Base-by-base conservation (phyloP, 2,888 invertebrate species). In the Alcis repandata region DNA sequence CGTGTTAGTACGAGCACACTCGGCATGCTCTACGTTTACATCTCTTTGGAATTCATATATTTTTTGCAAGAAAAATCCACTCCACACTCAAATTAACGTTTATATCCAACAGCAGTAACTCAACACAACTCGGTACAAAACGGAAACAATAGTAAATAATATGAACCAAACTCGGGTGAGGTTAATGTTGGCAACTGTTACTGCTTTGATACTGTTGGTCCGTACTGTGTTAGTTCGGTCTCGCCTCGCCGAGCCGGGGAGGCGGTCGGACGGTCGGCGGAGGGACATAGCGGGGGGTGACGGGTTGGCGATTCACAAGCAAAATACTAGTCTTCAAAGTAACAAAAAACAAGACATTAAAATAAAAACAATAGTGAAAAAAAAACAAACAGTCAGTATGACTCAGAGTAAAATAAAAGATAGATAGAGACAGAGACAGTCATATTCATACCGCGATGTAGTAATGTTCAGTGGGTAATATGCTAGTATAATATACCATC, bases 381-480 rank as follows among this genome's bases (percentile, higher is more conserved):
- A 57, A 90, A 92, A 91, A 84, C 93, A 93, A 93, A 93, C 93
- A 93, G 93, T 92, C 93, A 93, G 92, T 93, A 93, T 93, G 93
- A 93, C 92, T 92, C 57, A 89, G 84, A 88, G 86, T 84, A 75
- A 79, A 87, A 92, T 88, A 82, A 90, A 91, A 81, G 89, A 91
- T 88, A 92, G 91, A 90, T 67, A 89, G 84, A 91, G 83, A 87
- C 69, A 89, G 87, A 88, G 83, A 89, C 76, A 91, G 90, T 88
- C 89, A 91, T 91, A 91, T 91, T 88, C 87, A 89, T 91, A 90
- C 84, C 90, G 89, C 90, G 84, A 83, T 90, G 91, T 91, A 80
- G 86, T 86, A 67, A 86, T 89, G 91, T 91, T 84, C 72, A 89
- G 88, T 88, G 80, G 73, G 73, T 75, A 73, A 73, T 73, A 79